Evolutionary conservation across 2,113 vertebrate genomes (phyloP), one percentile per base, ranked within the genome.

Genomic region (Gobiocypris rarus): DNA sequence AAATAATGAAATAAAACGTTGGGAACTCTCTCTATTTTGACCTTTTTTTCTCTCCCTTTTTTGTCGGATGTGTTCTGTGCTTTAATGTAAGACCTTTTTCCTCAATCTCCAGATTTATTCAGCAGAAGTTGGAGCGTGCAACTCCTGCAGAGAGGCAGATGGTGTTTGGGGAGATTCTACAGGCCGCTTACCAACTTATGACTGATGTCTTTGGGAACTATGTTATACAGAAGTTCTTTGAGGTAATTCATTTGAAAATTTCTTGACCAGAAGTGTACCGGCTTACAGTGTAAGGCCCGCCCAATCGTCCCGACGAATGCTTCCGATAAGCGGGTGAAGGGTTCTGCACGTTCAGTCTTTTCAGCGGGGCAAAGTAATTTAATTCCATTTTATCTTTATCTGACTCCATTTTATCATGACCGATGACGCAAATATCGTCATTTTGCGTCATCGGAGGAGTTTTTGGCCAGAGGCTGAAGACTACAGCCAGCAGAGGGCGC

Each of bases 161-260:
- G 9, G 98, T 99, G 86, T 99, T 99, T 92, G 99, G 96, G n/a
- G 98, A 99, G 92, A 99, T 99, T 82, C 94, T 99, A 31, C 98
- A 99, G 94, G 98, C 98, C 0, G 98, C 98, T 41, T 99, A 99
- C 85, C 98, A 99, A 90, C 93, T 99, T 84, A 99, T 99, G 98
- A 97, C 99, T 34, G 98, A 99, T 48, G 98, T 99, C 0, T 99
- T 99, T 89, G 98, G 98, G 24, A 99, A 99, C 87, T 99, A 99
- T 0, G 98, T 99, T 90, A 99, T 99, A 92, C 98, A 99, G 92
- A 99, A 99, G 91, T 99, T 99, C 92, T 99, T 99, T 89, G 98
- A 99, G 95, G 98, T 97, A 88, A 81, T 75, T 79, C 0, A 24
- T 24, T 56, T 38, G 15, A n/a, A 54, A 54, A 54, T 19, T 4